Evolutionary conservation across 2,113 vertebrate species (phyloP).

Genomic region (Ciconia boyciana): DNA sequence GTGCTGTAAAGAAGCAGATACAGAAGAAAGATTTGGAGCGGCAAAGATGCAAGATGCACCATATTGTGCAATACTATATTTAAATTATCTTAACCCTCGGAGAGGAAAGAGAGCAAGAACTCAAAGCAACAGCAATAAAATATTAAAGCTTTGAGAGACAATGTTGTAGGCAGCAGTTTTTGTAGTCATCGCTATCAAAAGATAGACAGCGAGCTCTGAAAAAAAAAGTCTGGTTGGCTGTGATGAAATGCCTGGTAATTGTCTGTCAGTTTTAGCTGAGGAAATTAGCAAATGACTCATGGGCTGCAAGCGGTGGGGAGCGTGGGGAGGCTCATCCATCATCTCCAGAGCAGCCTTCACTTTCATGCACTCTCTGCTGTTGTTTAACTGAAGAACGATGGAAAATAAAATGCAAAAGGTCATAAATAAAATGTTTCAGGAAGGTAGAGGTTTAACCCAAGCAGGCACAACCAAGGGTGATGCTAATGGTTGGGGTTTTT

Average conservation of each 20-base stretch:
- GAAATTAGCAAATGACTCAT: constrained; percentile 30
- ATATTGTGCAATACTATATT: background rate
- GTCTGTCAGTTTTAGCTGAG: constrained; percentile 36
- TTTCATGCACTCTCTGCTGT: background rate
- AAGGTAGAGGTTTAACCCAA: background rate
- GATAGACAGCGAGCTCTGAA: background rate
- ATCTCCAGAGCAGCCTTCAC: background rate
- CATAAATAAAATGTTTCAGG: background rate
- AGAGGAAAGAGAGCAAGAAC: background rate
- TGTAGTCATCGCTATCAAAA: background rate
- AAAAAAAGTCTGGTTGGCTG: background rate
- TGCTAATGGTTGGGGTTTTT: background rate
- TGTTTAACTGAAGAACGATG: background rate
- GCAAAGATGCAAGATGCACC: background rate
- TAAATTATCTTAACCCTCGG: background rate
- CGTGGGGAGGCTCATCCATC: constrained; percentile 3
- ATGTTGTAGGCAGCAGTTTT: background rate
- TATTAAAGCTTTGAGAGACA: background rate
- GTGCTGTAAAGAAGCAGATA: background rate
- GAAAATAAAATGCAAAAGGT: constrained; percentile 24
- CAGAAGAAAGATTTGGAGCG: background rate
- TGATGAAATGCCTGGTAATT: background rate
- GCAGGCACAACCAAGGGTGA: background rate
- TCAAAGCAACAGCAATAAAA: background rate
- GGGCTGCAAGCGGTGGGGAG: background rate